Conservation (phyloP, 2,797 vertebrate species). For the Sciurus carolinensis region DNA sequence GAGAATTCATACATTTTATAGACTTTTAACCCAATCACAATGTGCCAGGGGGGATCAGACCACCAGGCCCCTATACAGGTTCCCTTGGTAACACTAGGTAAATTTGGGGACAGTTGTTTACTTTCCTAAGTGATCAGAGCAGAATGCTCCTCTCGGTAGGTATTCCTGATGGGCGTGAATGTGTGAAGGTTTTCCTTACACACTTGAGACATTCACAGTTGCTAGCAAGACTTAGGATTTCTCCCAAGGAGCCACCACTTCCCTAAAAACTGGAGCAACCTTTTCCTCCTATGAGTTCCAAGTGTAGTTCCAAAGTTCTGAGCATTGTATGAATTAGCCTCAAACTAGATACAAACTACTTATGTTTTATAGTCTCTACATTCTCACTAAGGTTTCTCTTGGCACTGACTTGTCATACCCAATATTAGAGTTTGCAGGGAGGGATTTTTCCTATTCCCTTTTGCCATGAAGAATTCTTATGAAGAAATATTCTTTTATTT, state of each 20-base stretch:
- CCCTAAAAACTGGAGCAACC: background rate
- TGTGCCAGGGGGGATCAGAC: too few species aligned
- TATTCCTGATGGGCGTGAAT: too few species aligned
- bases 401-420: background rate
- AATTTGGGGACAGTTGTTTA: too few species aligned
- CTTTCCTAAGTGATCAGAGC: too few species aligned
- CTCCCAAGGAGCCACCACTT: accelerated
- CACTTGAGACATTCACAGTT: too few species aligned
- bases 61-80: too few species aligned
- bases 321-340: background rate
- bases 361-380: background rate
- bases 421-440: background rate
- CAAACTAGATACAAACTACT: background rate
- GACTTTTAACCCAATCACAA: too few species aligned
- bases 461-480: background rate
- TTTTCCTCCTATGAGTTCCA: background rate
- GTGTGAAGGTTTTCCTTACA: too few species aligned
- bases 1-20: too few species aligned
- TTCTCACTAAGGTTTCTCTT: background rate
- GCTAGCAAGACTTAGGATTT: too few species aligned
- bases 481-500: background rate
- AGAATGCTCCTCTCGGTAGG: too few species aligned
- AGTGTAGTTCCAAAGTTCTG: background rate
- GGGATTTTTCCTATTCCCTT: background rate
- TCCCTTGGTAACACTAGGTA: too few species aligned